Percentiles rank a stretch among this genome's conserved stretches.
Conservation (phyloP, 2,888 invertebrate genomes). For the Carcina quercana region DNA sequence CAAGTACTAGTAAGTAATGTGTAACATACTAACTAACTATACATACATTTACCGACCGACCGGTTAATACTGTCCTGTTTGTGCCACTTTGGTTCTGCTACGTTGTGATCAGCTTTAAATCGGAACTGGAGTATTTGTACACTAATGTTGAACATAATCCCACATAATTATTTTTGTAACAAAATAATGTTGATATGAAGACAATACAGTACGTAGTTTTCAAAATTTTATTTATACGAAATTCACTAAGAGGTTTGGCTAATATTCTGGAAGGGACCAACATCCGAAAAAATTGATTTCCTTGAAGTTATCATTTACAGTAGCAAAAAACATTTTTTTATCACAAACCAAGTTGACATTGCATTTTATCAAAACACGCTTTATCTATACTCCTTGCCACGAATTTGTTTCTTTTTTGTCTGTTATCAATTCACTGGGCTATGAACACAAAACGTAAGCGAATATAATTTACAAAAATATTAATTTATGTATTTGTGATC, state of each 20-base stretch:
- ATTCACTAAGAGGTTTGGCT: constrained; percentile 47
- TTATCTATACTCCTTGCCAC: constrained; percentile 40
- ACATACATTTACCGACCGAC: no score
- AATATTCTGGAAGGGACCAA: constrained; percentile 69
- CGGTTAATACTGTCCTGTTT: constrained; percentile 62
- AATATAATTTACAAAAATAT: constrained; percentile 48
- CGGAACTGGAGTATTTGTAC: constrained; percentile 65
- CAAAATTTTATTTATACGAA: constrained; percentile 43
- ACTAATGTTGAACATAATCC: constrained; percentile 57
- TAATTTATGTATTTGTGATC: constrained; percentile 59
- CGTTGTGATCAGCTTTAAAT: constrained; percentile 71
- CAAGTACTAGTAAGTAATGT: constrained; percentile 60
- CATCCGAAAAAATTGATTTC: constrained; percentile 44
- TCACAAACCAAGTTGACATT: constrained; percentile 38
- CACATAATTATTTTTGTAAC: constrained; percentile 70
- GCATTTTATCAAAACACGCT: constrained; percentile 51
- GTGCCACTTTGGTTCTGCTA: constrained; percentile 69
- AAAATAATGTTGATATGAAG: constrained; percentile 61
- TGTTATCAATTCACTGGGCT: constrained; percentile 54
- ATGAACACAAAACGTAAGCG: constrained; percentile 54
- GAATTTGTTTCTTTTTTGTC: constrained; percentile 35
- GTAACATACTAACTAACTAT: constrained; percentile 63
- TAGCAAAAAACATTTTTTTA: constrained; percentile 34
- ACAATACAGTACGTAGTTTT: constrained; percentile 66
- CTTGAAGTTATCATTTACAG: constrained; percentile 30